A percentile compares a stretch with the other conserved stretches of the same genome.
Evolutionary conservation across 2,113 vertebrate species (phyloP).

Genomic region (Oryzias woworae): DNA sequence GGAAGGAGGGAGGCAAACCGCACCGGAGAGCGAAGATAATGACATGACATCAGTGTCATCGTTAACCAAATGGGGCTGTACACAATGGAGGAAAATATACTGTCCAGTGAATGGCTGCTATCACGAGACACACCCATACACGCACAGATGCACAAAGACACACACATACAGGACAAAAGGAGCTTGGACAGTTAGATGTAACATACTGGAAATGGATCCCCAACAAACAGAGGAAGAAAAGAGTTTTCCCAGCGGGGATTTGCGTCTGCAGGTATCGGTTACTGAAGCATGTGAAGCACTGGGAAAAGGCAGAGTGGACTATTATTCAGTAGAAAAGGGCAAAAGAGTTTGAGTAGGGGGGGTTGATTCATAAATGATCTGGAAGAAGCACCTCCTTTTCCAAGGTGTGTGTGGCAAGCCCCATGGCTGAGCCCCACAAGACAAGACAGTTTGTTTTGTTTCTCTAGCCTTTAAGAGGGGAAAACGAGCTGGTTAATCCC

Average conservation of each 20-base stretch:
- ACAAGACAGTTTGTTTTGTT: constrained; percentile 67
- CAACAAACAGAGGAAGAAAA: constrained; percentile 55
- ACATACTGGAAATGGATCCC: constrained; percentile 57
- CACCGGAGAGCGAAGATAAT: constrained; percentile 49
- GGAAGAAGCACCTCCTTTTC: constrained; percentile 28
- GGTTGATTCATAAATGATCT: constrained; percentile 39
- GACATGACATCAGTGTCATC: constrained; percentile 70
- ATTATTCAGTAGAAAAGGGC: constrained; percentile 57
- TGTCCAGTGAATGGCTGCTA: constrained; percentile 58
- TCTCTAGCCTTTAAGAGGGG: constrained; percentile 59
- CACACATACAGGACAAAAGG: constrained; percentile 26
- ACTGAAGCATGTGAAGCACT: constrained; percentile 49
- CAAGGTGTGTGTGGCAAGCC: constrained; percentile 46
- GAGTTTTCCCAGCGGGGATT: constrained; percentile 37
- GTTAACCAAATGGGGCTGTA: constrained; percentile 67
- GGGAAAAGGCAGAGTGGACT: constrained; percentile 49
- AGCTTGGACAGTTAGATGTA: constrained; percentile 49
- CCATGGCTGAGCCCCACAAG: constrained; percentile 33
- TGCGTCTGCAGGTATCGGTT: constrained; percentile 64
- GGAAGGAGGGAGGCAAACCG: constrained; percentile 25
- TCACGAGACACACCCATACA: constrained; percentile 62
- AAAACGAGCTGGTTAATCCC: constrained; percentile 71
- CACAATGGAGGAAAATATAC: constrained; percentile 71
- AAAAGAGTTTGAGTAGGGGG: constrained; percentile 9
- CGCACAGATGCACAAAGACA: constrained; percentile 54